A percentile compares a stretch with the other conserved stretches of the same genome.
Evolutionary conservation across 2,797 vertebrate species (phyloP).

Genomic region (Apogon talboti): DNA sequence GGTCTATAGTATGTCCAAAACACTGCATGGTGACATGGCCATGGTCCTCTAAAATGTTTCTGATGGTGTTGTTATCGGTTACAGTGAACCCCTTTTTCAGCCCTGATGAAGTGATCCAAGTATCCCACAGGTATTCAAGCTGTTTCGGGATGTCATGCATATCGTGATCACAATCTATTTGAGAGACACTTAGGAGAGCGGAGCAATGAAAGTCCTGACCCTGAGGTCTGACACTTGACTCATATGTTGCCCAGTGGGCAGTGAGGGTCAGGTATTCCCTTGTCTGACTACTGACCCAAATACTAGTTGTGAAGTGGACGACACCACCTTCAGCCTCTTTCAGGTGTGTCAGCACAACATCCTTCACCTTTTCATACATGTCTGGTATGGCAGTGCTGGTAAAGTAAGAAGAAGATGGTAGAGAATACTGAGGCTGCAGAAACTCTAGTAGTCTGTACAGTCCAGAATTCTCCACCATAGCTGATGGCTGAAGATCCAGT

Average conservation of each 20-base stretch:
- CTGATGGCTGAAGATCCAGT: slow-evolving; percentile 98
- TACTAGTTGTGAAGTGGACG: slow-evolving; percentile 95
- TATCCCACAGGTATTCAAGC: slow-evolving; percentile 96
- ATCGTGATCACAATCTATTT: slow-evolving; percentile 93
- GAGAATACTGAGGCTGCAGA: slow-evolving; percentile 95
- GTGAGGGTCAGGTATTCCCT: slow-evolving; percentile 96
- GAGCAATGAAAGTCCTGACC: slow-evolving; percentile 95
- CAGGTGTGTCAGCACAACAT: slow-evolving; percentile 90
- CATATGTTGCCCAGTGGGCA: slow-evolving; percentile 95
- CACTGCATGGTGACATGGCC: slow-evolving; percentile 91
- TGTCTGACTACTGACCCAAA: slow-evolving; percentile 97
- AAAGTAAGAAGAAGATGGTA: slow-evolving; percentile 94
- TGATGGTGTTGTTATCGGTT: slow-evolving; percentile 90
- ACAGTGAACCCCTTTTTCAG: slow-evolving; percentile 95
- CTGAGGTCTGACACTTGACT: slow-evolving; percentile 89
- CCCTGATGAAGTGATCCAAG: slow-evolving; percentile 93
- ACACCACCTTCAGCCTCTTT: slow-evolving; percentile 95
- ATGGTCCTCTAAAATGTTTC: slow-evolving; percentile 90
- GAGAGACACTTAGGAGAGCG: slow-evolving; percentile 92
- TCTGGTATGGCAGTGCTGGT: slow-evolving; percentile 96
- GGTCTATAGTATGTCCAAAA: slow-evolving; percentile 94
- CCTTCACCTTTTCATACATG: slow-evolving; percentile 95
- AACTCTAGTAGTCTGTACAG: slow-evolving; percentile 93
- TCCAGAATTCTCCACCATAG: slow-evolving; percentile 94
- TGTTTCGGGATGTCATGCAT: slow-evolving; percentile 93